These are phyloP conservation scores for Aricia artaxerxes DNA, from an alignment of 2,888 invertebrate genomes.

Conservation along the genomic window DNA sequence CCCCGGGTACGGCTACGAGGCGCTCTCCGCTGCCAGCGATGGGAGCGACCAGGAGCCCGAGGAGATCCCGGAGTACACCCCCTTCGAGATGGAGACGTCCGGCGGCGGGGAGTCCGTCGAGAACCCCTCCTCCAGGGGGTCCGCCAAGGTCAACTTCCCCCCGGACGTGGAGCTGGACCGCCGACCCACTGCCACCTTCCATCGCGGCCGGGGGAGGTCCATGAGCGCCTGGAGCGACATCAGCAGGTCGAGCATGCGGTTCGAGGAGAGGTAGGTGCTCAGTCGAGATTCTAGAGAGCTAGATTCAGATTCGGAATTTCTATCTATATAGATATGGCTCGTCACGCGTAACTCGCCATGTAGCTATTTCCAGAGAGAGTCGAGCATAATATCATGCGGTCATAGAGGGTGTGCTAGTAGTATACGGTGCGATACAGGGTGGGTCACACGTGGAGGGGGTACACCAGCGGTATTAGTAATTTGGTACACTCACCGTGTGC, in stretches of 20 bases:
- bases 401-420: constrained; percentile 11
- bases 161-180: constrained; percentile 77
- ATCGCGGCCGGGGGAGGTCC: constrained; percentile 83
- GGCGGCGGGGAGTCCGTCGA: constrained; percentile 69
- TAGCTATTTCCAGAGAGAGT: neutral
- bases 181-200: constrained; percentile 70
- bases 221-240: constrained; percentile 95
- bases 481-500: constrained; percentile 41
- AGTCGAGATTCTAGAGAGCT: neutral
- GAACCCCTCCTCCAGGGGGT: constrained; percentile 72
- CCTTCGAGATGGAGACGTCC: constrained; percentile 72
- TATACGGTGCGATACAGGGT: neutral
- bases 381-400: constrained; percentile 22
- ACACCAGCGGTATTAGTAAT: constrained; percentile 34
- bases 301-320: too few relatives aligned
- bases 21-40: constrained; percentile 74
- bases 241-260: constrained; percentile 89
- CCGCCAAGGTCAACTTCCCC: constrained; percentile 84
- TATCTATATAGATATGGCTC: neutral
- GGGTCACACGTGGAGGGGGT: constrained; percentile 24
- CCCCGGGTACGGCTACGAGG: constrained; percentile 76
- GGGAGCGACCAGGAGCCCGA: constrained; percentile 72
- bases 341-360: neutral
- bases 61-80: constrained; percentile 67
- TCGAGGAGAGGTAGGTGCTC: constrained; percentile 85